A percentile compares a stretch with the other conserved stretches of the same genome.
These are phyloP conservation scores for Drosophila peninsularis DNA, from an alignment of 2,888 invertebrate genomes.

Conservation along the genomic window DNA sequence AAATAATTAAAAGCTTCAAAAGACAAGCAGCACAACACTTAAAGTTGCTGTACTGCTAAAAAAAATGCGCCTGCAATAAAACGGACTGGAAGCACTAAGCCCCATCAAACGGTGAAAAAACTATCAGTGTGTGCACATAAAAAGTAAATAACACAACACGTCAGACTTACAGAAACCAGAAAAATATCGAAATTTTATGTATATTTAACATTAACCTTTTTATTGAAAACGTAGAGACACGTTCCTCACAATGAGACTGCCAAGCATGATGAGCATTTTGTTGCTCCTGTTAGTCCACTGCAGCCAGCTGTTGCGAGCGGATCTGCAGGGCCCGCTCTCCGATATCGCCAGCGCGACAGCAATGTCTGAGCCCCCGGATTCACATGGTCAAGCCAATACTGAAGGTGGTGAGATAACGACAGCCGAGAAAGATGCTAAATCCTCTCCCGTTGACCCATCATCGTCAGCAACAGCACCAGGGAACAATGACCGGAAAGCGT, in stretches of 20 bases:
- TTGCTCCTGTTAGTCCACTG: constrained; percentile 52
- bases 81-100: constrained; percentile 13
- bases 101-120: constrained; percentile 35
- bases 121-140: constrained; percentile 55
- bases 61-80: constrained; percentile 53
- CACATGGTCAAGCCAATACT: constrained; percentile 19
- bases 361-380: constrained; percentile 14
- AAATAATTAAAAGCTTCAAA: constrained; percentile 38
- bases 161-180: constrained; percentile 55
- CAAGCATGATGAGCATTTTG: constrained; percentile 47
- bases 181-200: constrained; percentile 41
- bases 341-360: constrained; percentile 51
- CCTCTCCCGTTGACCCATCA: constrained; percentile 14
- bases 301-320: constrained; percentile 52
- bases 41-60: constrained; percentile 21
- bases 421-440: constrained; percentile 44
- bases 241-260: constrained; percentile 56
- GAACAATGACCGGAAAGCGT: constrained; percentile 60
- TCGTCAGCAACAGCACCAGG: constrained; percentile 45
- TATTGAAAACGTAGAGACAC: constrained; percentile 15
- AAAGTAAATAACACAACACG: constrained; percentile 77
- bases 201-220: constrained; percentile 21
- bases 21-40: constrained; percentile 18
- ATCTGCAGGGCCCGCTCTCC: constrained; percentile 72
- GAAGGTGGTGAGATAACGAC: constrained; percentile 51